A percentile compares a stretch with the other conserved stretches of the same genome.
phyloP scores from a whole-genome alignment of 2,888 invertebrate species.

The Melinaea menophilus region DNA sequence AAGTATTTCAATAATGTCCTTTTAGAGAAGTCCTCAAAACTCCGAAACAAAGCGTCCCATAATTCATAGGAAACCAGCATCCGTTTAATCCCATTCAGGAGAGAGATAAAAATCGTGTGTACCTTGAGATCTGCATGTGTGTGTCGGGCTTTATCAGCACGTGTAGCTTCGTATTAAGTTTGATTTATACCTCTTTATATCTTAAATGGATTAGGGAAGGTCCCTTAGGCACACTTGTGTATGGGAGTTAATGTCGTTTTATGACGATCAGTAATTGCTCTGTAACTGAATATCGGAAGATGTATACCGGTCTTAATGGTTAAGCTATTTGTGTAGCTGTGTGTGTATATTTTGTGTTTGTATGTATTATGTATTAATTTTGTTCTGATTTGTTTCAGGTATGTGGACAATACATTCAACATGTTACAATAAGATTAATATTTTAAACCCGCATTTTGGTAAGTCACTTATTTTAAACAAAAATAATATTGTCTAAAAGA shows the following conservation, averaged over 20 bases:
- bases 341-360: no score
- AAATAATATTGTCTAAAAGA: no score
- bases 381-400: constrained; percentile 2
- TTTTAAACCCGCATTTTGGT: no score
- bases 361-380: no score
- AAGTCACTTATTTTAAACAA: no score
- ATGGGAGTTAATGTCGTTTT: constrained; percentile 57
- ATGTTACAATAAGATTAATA: no score
- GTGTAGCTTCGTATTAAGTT: constrained; percentile 75
- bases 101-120: constrained; percentile 38
- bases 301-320: constrained; percentile 9
- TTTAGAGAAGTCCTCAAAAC: constrained; percentile 32
- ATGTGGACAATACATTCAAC: neutral
- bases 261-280: constrained; percentile 61
- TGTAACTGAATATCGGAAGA: constrained; percentile 42
- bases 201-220: constrained; percentile 76
- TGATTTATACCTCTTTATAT: constrained; percentile 77
- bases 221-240: constrained; percentile 47
- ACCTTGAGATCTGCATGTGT: constrained; percentile 26
- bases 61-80: constrained; percentile 17
- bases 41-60: constrained; percentile 15
- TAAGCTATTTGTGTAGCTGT: neutral
- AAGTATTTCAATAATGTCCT: constrained; percentile 29
- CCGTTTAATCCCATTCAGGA: constrained; percentile 48
- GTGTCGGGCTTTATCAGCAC: constrained; percentile 65